These are phyloP conservation scores for Anser cygnoides DNA, from an alignment of 2,113 vertebrate genomes.

Conservation along the genomic window DNA sequence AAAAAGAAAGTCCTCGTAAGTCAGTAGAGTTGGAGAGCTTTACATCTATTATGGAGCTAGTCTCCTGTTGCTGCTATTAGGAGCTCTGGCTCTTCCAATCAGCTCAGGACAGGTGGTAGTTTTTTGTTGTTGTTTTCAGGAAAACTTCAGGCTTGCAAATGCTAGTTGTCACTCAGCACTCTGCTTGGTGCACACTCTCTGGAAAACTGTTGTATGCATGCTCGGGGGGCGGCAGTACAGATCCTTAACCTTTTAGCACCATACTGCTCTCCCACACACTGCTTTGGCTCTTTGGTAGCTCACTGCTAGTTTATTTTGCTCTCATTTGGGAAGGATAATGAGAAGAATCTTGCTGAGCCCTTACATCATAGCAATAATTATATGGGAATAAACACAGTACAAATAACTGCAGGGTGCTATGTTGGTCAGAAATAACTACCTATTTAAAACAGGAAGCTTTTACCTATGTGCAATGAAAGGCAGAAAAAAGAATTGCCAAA, in stretches of 20 bases:
- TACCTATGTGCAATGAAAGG: not conserved
- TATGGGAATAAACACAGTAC: not conserved
- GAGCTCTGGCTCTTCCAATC: not conserved
- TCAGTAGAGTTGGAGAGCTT: not conserved
- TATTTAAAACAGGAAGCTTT: not conserved
- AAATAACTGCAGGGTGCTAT: not conserved
- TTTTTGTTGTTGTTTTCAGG: not conserved
- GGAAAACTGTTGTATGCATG: not conserved
- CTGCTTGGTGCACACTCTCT: not conserved
- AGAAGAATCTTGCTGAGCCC: not conserved
- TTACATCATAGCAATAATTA: not conserved
- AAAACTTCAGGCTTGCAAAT: not conserved
- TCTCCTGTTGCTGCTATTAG: not conserved
- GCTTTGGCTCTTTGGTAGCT: not conserved
- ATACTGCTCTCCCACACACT: not conserved
- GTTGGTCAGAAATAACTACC: not conserved
- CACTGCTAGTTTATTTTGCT: not conserved
- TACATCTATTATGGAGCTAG: not conserved
- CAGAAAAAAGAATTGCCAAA: not conserved
- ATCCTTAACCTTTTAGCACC: not conserved
- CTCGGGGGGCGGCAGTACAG: not conserved
- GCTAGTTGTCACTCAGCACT: not conserved
- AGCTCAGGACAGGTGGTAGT: not conserved
- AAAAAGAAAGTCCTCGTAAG: not conserved
- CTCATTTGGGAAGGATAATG: constrained; percentile 2